phyloP scores from a whole-genome alignment of 30 jellyfish, hydroid and myxozoan genomes.

The Cassiopea andromeda region DNA sequence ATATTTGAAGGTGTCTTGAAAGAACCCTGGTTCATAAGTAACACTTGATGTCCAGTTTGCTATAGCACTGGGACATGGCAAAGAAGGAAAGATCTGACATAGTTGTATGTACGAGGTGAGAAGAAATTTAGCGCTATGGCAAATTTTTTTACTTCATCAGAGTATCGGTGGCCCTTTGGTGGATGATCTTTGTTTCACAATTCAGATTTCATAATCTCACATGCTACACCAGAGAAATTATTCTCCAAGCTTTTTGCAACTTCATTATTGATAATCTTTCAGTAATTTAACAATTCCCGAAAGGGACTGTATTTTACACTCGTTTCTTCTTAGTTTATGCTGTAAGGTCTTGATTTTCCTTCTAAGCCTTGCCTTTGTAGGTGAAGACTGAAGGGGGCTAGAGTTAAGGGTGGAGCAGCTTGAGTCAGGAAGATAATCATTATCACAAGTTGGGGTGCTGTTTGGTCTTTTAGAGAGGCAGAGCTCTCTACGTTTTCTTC shows the following conservation, averaged over 20 bases:
- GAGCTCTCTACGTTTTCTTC: neutral
- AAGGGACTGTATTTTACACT: neutral
- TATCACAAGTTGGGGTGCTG: neutral
- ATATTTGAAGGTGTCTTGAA: conserved; percentile 27
- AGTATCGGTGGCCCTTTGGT: conserved; percentile 47
- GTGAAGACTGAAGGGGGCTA: neutral
- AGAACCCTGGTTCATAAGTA: conserved; percentile 66
- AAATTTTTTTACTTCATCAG: conserved; percentile 58
- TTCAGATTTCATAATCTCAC: conserved; percentile 22
- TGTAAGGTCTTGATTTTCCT: conserved; percentile 10
- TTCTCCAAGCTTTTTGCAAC: neutral
- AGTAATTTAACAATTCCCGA: neutral
- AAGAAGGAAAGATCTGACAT: too few species aligned
- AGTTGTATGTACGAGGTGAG: neutral
- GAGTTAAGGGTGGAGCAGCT: neutral
- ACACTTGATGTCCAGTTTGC: conserved; percentile 53
- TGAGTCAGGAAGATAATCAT: neutral
- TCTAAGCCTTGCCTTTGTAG: neutral
- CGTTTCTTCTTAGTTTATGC: conserved; percentile 3
- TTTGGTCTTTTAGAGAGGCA: neutral
- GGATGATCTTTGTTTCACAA: neutral
- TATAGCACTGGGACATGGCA: conserved; percentile 36
- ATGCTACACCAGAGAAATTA: conserved; percentile 46
- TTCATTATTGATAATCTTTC: neutral
- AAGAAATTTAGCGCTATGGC: conserved; percentile 51